Percentiles rank a stretch among this genome's conserved stretches.
Evolutionary conservation across 2,888 invertebrate genomes (phyloP).

Genomic region (Andrena fulva): DNA sequence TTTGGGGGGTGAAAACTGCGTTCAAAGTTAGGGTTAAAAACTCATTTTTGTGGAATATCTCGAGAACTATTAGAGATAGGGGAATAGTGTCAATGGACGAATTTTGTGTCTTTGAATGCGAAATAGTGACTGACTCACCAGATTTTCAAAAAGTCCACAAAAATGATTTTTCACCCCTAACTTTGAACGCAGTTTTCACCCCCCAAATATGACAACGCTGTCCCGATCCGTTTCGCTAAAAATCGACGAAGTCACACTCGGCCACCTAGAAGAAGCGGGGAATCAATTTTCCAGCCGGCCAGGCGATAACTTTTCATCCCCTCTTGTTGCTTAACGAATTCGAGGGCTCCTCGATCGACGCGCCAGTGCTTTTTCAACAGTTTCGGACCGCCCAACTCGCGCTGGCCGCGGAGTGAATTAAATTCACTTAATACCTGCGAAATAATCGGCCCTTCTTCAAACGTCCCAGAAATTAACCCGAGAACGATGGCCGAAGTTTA

Average conservation of each 20-base stretch:
- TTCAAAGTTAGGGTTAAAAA: too few relatives aligned
- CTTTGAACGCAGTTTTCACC: too few relatives aligned
- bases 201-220: too few relatives aligned
- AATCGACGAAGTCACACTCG: conserved; percentile 39
- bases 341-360: conserved; percentile 41
- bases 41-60: too few relatives aligned
- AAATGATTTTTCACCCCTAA: too few relatives aligned
- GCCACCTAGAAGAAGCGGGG: conserved; percentile 31
- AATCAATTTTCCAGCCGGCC: conserved; percentile 60
- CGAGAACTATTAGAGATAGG: too few relatives aligned
- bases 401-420: background rate
- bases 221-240: conserved; percentile 1
- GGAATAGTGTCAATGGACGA: too few relatives aligned
- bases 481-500: background rate
- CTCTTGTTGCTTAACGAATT: conserved; percentile 54
- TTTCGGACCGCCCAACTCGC: background rate
- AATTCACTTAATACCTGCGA: conserved; percentile 23
- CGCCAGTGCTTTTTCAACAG: conserved; percentile 30
- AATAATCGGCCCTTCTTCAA: background rate
- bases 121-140: too few relatives aligned
- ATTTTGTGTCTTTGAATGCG: too few relatives aligned
- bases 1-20: too few relatives aligned
- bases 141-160: too few relatives aligned
- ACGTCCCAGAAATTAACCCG: background rate
- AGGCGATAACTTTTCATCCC: conserved; percentile 61